Evolutionary conservation across 2,888 invertebrate genomes (phyloP), one percentile per base, ranked within the genome.

Genomic region (Habroteleia sp.): DNA sequence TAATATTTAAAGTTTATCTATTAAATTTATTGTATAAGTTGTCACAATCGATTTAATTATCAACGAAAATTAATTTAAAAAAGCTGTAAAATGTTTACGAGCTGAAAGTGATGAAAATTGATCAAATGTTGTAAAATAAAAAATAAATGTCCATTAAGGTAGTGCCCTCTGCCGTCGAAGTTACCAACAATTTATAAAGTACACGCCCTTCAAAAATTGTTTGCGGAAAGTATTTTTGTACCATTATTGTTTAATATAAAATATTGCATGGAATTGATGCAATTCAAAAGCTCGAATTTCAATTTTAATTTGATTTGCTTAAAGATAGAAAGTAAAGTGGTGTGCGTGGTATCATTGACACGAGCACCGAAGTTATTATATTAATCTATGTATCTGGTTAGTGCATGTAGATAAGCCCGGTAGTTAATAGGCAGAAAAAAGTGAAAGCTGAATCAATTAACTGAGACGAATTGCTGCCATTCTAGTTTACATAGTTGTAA

Each of bases 401-500:
- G 54, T 35, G 37, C n/a, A 20, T 50, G 41, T 72, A 63, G 56
- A 56, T 63, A 63, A 27, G 11, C 31, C 20, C 31, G 44, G 52
- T 54, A 54, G 37, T 39, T 42, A 29, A 46, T 29, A 60, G 13
- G 23, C 25, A 48, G 41, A 14, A n/a, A n/a, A n/a, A n/a, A n/a
- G n/a, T n/a, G n/a, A 42, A 52, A 42, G 20, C 62, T 46, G 25
- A 54, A 46, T 31, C 42, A 62, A 62, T 62, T 62, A 52, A 50
- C 27, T 2, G 56, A 56, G 1, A 41, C 27, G 16, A 69, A 56
- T 41, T 33, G 63, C 63, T 71, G 58, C 44, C 58, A 56, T 48
- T 71, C 56, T 72, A 72, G 72, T 72, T 48, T 58, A 63, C 8
- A 35, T 72, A 72, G 72, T 68, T 63, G 13, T 62, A 68, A 68